phyloP scores from a whole-genome alignment of 2,113 vertebrate genomes.

The Suricata suricatta region DNA sequence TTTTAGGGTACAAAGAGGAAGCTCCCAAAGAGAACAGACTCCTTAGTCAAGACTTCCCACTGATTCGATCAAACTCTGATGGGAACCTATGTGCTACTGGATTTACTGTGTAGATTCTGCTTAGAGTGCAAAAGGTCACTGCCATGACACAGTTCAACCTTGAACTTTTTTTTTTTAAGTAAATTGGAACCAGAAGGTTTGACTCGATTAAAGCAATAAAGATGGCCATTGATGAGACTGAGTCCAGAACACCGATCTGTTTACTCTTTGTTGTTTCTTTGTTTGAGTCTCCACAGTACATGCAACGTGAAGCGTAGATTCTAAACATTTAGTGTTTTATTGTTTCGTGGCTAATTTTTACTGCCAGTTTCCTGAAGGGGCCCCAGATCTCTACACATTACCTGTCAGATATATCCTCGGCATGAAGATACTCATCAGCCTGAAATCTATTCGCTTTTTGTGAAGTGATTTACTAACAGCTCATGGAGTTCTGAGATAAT shows the following conservation, averaged over 20 bases:
- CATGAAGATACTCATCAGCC: background rate
- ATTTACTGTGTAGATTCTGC: background rate
- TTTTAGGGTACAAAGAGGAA: background rate
- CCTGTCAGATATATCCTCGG: rapidly evolving
- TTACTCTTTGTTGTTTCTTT: background rate
- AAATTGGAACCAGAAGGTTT: background rate
- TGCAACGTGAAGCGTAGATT: background rate
- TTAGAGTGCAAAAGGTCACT: background rate
- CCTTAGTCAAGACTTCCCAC: background rate
- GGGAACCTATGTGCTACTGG: too few relatives aligned
- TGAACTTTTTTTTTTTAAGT: background rate
- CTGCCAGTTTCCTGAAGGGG: background rate
- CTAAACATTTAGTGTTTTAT: background rate
- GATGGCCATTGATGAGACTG: background rate
- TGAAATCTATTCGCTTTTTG: background rate
- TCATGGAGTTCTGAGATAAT: background rate
- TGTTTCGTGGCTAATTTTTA: background rate
- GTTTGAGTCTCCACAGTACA: background rate
- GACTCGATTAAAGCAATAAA: background rate
- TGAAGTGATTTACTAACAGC: background rate
- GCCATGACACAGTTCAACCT: rapidly evolving
- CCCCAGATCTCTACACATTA: background rate
- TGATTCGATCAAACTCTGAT: background rate
- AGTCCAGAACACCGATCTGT: background rate
- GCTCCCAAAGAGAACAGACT: background rate